Evolutionary conservation across 2,888 invertebrate genomes (phyloP).

Genomic region (Meandrusa payeni): DNA sequence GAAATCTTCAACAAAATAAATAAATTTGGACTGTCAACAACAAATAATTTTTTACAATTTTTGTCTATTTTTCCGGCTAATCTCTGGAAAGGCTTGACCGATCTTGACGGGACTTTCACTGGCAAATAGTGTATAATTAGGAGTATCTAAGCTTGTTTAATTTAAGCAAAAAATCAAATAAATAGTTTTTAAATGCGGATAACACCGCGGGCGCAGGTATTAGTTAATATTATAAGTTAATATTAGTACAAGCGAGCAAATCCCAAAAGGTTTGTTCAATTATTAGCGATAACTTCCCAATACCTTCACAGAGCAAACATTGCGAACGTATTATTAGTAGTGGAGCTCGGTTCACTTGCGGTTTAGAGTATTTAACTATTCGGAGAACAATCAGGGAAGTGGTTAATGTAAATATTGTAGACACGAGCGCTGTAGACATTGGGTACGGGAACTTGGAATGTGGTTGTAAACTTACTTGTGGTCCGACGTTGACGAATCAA

Average conservation of each 20-base stretch:
- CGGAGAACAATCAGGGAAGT: slow-evolving; percentile 52
- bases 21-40: too few species aligned
- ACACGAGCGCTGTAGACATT: slow-evolving; percentile 18
- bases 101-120: slow-evolving; percentile 5
- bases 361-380: slow-evolving; percentile 40
- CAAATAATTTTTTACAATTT: too few species aligned
- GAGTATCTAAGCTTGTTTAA: too few species aligned
- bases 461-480: slow-evolving; percentile 10
- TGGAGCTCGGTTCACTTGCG: slow-evolving; percentile 24
- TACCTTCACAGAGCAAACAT: slow-evolving; percentile 16
- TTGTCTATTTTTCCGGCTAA: too few species aligned
- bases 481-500: slow-evolving; percentile 10
- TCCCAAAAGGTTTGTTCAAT: slow-evolving; percentile 10
- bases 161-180: too few species aligned
- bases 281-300: slow-evolving; percentile 14
- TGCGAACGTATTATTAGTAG: slow-evolving; percentile 21
- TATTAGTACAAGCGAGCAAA: slow-evolving; percentile 6
- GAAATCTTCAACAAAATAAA: too few species aligned
- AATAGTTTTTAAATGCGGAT: too few species aligned
- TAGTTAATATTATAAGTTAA: not conserved
- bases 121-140: too few species aligned
- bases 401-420: slow-evolving; percentile 36
- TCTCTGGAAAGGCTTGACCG: too few species aligned
- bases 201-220: too few species aligned
- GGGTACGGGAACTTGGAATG: slow-evolving; percentile 17